A percentile compares a stretch with the other conserved stretches of the same genome.
phyloP scores from a whole-genome alignment of 2,888 invertebrate species.

The Clitarchus hookeri region DNA sequence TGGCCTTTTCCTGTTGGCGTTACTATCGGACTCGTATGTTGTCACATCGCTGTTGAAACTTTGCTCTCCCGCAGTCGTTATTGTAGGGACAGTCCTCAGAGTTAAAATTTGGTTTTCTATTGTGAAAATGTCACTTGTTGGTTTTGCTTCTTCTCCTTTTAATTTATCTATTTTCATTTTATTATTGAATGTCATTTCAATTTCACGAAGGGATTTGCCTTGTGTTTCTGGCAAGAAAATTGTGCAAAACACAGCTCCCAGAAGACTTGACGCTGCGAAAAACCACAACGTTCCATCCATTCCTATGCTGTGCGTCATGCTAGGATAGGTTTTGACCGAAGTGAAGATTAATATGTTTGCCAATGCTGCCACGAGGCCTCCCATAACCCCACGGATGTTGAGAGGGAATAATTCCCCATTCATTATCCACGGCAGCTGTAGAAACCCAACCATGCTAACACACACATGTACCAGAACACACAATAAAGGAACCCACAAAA shows the following conservation, averaged over 20 bases:
- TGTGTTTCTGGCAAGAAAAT: slow-evolving; percentile 71
- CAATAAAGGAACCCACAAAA: slow-evolving; percentile 58
- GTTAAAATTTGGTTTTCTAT: not conserved
- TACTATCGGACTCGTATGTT: not conserved
- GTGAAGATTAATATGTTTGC: slow-evolving; percentile 72
- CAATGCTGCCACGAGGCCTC: slow-evolving; percentile 70
- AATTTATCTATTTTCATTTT: not conserved
- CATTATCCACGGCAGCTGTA: slow-evolving; percentile 77
- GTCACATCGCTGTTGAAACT: too few species aligned
- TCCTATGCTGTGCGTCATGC: slow-evolving; percentile 60
- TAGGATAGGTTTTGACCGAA: slow-evolving; percentile 72
- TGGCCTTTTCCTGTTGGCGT: not conserved
- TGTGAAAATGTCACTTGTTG: not conserved
- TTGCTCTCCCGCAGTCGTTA: not conserved
- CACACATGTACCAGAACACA: slow-evolving; percentile 71
- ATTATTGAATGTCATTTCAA: slow-evolving; percentile 64
- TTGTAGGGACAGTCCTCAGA: not conserved
- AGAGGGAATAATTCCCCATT: slow-evolving; percentile 74
- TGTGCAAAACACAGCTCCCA: slow-evolving; percentile 65
- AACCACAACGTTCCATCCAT: slow-evolving; percentile 68
- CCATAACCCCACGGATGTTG: slow-evolving; percentile 69
- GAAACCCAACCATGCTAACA: slow-evolving; percentile 74
- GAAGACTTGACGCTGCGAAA: slow-evolving; percentile 63
- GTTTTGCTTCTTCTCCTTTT: not conserved
- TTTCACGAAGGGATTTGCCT: slow-evolving; percentile 68